Base-by-base conservation (phyloP, 92 coral and sea anemone genomes). In the Umimayanthus chanpuru region DNA sequence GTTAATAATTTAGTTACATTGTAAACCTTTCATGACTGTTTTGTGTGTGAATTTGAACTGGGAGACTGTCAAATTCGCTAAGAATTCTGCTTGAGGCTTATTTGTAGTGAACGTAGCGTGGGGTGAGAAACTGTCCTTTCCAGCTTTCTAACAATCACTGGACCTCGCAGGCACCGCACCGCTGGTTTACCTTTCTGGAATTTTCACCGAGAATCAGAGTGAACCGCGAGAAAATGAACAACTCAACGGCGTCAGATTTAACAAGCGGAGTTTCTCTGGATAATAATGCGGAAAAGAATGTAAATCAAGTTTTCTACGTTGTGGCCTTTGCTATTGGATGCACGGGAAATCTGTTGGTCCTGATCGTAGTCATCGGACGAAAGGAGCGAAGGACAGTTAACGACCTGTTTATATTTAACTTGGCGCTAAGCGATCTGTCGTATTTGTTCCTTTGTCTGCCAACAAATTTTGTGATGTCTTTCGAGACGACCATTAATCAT, bases 361-460 rank as follows among this genome's bases (percentile, higher is more conserved):
- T 93, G 49, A 91, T 92, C 47, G 96, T 97, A 5, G 98, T 97
- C 43, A 94, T 93, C 9, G 96, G 96, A 56, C 88, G 99, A 44
- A 90, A 94, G 71, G 91, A 94, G 49, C 90, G 94, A 58, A 93
- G 98, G 76, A 95, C 99, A 0, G 98, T 96, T 28, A 97, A 96
- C 73, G 96, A 95, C 74, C 88, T 95, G 55, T 97, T 97, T 79
- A 97, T 97, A 41, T 90, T 97, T 77, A 97, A 97, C 77, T 86
- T 97, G 82, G 99, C 99, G 72, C 80, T 95, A 29, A 89, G 94
- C 47, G 99, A 97, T 85, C 90, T 97, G 12, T 76, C 92, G 73
- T 97, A 97, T 76, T 90, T 96, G 91, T 91, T 95, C 79, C 88
- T 94, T 73, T 92, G 98, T 77, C 96, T 96, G 32, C 94, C 98